Evolutionary conservation across 2,113 vertebrate species (phyloP), one percentile per base, ranked within the genome.

Genomic region (Pampusana beccarii): DNA sequence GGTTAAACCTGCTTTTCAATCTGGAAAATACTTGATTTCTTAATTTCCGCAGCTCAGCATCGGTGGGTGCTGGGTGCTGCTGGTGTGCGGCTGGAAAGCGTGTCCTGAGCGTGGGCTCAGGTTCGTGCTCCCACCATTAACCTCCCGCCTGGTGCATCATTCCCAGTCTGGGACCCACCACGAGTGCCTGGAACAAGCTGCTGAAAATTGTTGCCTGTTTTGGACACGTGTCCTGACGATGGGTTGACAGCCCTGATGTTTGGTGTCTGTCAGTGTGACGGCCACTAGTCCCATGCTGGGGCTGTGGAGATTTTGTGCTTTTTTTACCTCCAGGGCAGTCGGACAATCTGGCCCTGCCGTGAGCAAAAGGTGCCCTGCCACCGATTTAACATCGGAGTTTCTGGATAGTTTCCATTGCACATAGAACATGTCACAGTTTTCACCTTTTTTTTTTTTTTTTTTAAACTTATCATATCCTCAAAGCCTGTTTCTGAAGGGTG

Each of bases 371-470:
- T 96, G 86, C 80, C 88, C 88, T 0, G 0, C 42, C 36, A 70
- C 83, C 88, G 60, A 48, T 84, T 67, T 71, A 80, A 60, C 51
- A 31, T 86, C 77, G 58, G 58, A 26, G 46, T 73, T 95, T 88
- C 92, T 95, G 92, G 10, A 92, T 93, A 80, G 67, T 94, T 90
- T 96, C 92, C 54, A 54, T 85, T 90, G 38, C 88, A 93, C 94
- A 34, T 54, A 62, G 70, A 61, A 46, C n/a, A 75, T 82, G 87
- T 87, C 91, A 95, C 36, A 24, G 36, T 72, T 97, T 88, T 90
- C 53, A 53, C 81, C 74, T 69, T 58, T 70, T 62, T 62, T 36
- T 40, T 67, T 31, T 16, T 17, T 44, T 6, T 42, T 42, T 54
- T 66, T 16, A 51, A 74, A 84, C 42, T 81, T 62, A 66, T 61